Percentiles rank a stretch among this genome's conserved stretches.
Conservation (phyloP, 2,113 vertebrate species). For the Boulengeromyrus knoepffleri region DNA sequence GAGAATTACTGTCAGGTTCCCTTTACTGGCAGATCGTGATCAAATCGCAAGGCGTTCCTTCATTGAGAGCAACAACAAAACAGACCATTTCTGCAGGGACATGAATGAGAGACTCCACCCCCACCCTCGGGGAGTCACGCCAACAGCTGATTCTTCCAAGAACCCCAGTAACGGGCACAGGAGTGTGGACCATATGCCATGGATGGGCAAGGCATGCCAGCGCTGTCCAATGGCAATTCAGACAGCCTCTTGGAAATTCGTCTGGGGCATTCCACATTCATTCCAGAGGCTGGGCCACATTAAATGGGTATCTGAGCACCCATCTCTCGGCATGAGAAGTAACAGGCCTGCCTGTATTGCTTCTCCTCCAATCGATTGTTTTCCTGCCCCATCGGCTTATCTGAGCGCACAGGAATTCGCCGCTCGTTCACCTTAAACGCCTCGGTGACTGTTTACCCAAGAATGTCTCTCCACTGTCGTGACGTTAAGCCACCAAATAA, state of each 20-base stretch:
- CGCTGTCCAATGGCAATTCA: conserved; percentile 19
- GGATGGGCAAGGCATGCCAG: neutral
- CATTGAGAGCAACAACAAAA: conserved; percentile 22
- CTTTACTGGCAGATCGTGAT: conserved; percentile 21
- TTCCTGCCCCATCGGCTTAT: conserved; percentile 22
- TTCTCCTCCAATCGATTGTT: conserved; percentile 30
- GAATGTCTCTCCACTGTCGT: conserved; percentile 12
- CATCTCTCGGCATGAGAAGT: conserved; percentile 22
- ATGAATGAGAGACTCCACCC: neutral
- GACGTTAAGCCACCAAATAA: conserved; percentile 17
- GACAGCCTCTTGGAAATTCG: conserved; percentile 3
- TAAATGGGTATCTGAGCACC: conserved; percentile 6
- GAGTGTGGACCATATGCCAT: neutral
- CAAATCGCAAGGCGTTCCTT: conserved; percentile 25
- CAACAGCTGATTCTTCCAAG: neutral
- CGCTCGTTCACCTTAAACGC: conserved; percentile 29
- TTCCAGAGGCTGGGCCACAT: conserved; percentile 37
- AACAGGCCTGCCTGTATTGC: conserved; percentile 29
- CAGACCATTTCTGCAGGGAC: conserved; percentile 12
- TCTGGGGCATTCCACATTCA: conserved; percentile 32
- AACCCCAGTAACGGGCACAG: neutral
- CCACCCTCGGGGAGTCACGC: neutral
- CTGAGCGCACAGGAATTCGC: conserved; percentile 29
- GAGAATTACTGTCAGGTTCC: conserved; percentile 38
- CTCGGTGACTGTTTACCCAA: conserved; percentile 14